Evolutionary conservation across 2,113 vertebrate genomes (phyloP).

Genomic region (Engraulis encrasicolus): DNA sequence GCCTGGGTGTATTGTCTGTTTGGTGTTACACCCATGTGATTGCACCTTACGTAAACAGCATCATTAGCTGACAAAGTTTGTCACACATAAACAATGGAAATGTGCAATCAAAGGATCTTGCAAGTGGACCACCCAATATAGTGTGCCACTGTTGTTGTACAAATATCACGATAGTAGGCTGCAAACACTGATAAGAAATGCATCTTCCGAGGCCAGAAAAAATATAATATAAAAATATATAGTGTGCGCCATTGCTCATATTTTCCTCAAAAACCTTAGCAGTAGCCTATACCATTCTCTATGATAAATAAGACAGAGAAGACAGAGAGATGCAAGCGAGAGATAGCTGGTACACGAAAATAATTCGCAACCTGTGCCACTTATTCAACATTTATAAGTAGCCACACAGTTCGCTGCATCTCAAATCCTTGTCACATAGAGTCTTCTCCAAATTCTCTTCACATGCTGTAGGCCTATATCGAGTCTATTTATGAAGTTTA

Average conservation of each 20-base stretch:
- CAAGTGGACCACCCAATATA: not conserved
- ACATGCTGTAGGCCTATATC: not conserved
- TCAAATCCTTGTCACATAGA: not conserved
- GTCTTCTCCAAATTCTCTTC: conserved; percentile 1
- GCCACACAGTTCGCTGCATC: not conserved
- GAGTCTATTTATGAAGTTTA: not conserved
- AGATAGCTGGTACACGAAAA: not conserved
- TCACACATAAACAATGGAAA: not conserved
- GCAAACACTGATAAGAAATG: not conserved
- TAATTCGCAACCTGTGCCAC: not conserved
- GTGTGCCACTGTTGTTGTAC: not conserved
- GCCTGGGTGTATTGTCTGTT: not conserved
- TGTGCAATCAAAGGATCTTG: not conserved
- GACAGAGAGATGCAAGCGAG: too few relatives aligned
- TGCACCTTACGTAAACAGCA: conserved; percentile 17
- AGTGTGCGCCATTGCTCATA: too few relatives aligned
- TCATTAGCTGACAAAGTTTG: conserved; percentile 21
- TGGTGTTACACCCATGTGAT: conserved; percentile 18
- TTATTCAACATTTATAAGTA: conserved; percentile 9
- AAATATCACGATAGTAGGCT: not conserved
- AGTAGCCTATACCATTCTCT: not conserved
- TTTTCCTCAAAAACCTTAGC: too few relatives aligned
- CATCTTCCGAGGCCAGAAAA: too few relatives aligned
- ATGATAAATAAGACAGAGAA: too few relatives aligned
- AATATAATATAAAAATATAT: too few relatives aligned